phyloP scores from a whole-genome alignment of 2,888 invertebrate genomes.

The Augochlorella aurata region DNA sequence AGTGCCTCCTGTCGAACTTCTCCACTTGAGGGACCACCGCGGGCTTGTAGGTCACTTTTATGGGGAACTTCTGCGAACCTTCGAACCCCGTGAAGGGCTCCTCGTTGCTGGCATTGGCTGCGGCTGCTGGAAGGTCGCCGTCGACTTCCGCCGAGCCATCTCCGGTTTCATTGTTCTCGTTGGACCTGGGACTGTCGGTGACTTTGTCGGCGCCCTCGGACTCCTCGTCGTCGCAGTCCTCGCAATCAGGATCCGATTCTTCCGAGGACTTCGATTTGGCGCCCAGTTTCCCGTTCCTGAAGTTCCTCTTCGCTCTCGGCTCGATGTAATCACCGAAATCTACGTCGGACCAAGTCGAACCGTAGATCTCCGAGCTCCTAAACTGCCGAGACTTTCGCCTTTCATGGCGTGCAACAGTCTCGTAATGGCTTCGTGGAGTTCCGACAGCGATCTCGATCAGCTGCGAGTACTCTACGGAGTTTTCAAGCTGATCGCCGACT shows the following conservation, averaged over 20 bases:
- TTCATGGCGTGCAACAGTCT: conserved; percentile 26
- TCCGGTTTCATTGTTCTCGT: conserved; percentile 22
- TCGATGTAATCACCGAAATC: not conserved
- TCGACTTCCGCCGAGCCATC: conserved; percentile 22
- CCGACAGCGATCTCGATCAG: not conserved
- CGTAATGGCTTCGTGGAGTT: not conserved
- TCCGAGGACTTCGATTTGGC: not conserved
- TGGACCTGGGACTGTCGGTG: not conserved
- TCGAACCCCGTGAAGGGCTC: conserved; percentile 72
- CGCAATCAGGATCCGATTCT: conserved; percentile 19
- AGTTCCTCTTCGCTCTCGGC: conserved; percentile 20
- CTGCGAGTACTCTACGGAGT: not conserved
- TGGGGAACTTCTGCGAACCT: conserved; percentile 73
- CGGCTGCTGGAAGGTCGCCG: conserved; percentile 5
- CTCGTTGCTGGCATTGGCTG: conserved; percentile 57
- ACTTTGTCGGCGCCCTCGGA: conserved; percentile 23
- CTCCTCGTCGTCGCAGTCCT: not conserved
- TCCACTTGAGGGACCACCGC: conserved; percentile 66
- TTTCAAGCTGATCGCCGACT: no score
- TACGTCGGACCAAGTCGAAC: not conserved
- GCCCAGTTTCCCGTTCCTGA: not conserved
- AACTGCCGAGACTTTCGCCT: conserved; percentile 21
- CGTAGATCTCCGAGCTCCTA: not conserved
- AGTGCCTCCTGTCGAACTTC: conserved; percentile 77
- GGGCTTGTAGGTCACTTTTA: conserved; percentile 69